Evolutionary conservation across 2,113 vertebrate genomes (phyloP).

Genomic region (Sapayoa aenigma): DNA sequence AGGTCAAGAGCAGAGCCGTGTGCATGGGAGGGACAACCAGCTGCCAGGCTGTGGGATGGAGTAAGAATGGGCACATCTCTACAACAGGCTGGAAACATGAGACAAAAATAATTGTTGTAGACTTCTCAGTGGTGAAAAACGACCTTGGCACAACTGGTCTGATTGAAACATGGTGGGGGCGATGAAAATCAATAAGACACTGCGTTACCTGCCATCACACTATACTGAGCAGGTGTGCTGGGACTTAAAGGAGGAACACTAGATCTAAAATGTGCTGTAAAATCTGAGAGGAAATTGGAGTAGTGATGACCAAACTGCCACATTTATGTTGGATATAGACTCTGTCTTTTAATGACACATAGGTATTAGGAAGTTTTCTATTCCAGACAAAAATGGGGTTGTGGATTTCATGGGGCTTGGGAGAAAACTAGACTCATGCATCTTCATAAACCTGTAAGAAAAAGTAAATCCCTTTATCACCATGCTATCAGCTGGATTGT

Average conservation of each 20-base stretch:
- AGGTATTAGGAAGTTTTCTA: neutral
- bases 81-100: neutral
- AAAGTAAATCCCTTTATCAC: neutral
- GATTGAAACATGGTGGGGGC: neutral
- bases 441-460: constrained; percentile 23
- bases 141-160: neutral
- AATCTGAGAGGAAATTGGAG: neutral
- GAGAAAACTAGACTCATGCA: neutral
- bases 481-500: neutral
- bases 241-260: neutral
- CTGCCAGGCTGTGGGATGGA: neutral
- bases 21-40: neutral
- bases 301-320: neutral
- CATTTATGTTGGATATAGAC: neutral
- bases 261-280: neutral
- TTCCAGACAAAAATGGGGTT: neutral
- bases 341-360: neutral
- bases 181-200: neutral
- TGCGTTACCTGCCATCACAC: neutral
- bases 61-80: neutral
- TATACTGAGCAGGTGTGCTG: neutral
- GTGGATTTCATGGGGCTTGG: neutral
- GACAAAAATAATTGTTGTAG: neutral
- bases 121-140: neutral
- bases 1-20: neutral